These are phyloP conservation scores for Nomada goodeniana DNA, from an alignment of 2,888 invertebrate species.

Conservation along the genomic window DNA sequence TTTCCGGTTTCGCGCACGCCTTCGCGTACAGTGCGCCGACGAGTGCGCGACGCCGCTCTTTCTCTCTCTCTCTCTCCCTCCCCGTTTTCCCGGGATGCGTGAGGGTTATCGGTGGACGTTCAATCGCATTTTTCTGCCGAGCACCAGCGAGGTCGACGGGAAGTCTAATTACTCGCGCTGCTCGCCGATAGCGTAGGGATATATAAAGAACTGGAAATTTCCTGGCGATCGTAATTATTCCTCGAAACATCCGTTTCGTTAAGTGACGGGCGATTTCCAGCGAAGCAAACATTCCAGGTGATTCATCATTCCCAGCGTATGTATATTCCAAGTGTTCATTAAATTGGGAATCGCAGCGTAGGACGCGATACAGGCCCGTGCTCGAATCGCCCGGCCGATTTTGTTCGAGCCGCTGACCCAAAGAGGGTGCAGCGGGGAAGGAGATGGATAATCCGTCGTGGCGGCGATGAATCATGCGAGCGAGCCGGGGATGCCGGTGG, in stretches of 20 bases:
- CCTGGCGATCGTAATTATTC: not conserved
- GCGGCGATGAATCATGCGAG: slow-evolving; percentile 83
- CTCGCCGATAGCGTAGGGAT: too few relatives aligned
- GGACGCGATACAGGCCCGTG: slow-evolving; percentile 39
- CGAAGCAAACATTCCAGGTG: too few relatives aligned
- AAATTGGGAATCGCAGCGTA: slow-evolving; percentile 5
- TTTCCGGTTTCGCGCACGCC: slow-evolving; percentile 50
- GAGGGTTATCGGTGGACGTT: slow-evolving; percentile 46
- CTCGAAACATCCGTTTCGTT: not conserved
- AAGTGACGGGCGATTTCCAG: too few relatives aligned
- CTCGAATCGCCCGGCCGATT: slow-evolving; percentile 49
- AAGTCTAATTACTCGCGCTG: slow-evolving; percentile 9
- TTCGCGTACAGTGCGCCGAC: slow-evolving; percentile 8
- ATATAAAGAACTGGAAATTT: not conserved
- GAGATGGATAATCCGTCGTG: slow-evolving; percentile 84
- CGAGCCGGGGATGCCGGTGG: slow-evolving; percentile 76
- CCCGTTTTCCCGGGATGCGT: slow-evolving; percentile 30
- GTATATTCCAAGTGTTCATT: not conserved
- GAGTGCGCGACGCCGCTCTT: too few relatives aligned
- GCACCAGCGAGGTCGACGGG: not conserved
- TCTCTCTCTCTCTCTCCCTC: too few relatives aligned
- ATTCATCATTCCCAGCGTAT: too few relatives aligned
- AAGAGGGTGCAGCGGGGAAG: slow-evolving; percentile 73
- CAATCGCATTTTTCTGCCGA: slow-evolving; percentile 4
- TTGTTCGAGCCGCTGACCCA: slow-evolving; percentile 37